phyloP scores from a whole-genome alignment of 1,140 invertebrate genomes.

The Chymomyza costata region DNA sequence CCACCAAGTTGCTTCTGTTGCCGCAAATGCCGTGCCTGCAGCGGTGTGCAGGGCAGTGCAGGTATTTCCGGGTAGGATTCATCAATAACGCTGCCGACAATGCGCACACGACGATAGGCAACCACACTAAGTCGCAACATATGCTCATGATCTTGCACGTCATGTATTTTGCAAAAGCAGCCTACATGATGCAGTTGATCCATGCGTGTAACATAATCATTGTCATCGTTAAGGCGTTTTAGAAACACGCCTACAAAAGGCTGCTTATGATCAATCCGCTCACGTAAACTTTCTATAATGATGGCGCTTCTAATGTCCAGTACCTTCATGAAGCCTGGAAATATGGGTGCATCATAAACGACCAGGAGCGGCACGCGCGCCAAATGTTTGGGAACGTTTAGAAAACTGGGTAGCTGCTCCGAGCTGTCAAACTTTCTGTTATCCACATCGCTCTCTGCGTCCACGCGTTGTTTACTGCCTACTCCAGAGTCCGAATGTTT shows the following conservation, averaged over 20 bases:
- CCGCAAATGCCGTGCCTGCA: conserved; percentile 65
- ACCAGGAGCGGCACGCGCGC: too few relatives aligned
- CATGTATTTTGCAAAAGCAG: conserved; percentile 97
- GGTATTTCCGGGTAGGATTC: too few relatives aligned
- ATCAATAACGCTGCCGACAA: conserved; percentile 84
- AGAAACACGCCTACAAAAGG: conserved; percentile 98
- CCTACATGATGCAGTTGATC: conserved; percentile 93
- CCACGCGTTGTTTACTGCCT: too few relatives aligned
- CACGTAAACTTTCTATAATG: conserved; percentile 90
- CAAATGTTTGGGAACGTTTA: too few relatives aligned
- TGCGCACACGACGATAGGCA: conserved; percentile 89
- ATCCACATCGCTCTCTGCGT: too few relatives aligned
- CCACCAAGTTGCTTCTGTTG: conserved; percentile 66
- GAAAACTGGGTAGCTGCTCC: too few relatives aligned
- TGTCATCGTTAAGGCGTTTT: conserved; percentile 89
- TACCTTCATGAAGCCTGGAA: conserved; percentile 97
- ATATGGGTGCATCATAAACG: too few relatives aligned
- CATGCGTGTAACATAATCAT: conserved; percentile 87
- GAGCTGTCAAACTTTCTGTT: too few relatives aligned
- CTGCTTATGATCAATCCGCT: conserved; percentile 94
- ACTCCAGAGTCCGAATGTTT: too few relatives aligned
- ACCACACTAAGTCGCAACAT: conserved; percentile 88
- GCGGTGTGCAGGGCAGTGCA: conserved; percentile 78
- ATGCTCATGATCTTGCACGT: conserved; percentile 95
- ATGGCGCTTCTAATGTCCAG: conserved; percentile 91